Evolutionary conservation across 2,888 invertebrate species (phyloP).

Genomic region (Orgyia antiqua): DNA sequence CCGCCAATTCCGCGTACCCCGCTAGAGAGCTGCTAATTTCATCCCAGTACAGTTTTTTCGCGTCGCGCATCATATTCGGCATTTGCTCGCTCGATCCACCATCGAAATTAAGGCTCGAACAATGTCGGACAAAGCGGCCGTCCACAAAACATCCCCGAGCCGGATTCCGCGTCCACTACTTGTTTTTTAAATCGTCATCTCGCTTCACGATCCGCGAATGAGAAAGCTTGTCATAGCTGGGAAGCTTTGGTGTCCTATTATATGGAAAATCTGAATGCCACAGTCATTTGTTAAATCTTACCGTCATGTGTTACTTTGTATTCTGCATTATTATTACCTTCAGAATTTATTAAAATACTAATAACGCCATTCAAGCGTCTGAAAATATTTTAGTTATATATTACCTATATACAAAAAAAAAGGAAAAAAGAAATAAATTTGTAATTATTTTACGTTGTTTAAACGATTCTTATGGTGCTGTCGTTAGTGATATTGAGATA

Average conservation of each 20-base stretch:
- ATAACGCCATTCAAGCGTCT: too few species aligned
- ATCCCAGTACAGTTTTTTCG: conserved; percentile 71
- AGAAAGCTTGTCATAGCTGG: conserved; percentile 75
- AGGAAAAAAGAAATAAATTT: too few species aligned
- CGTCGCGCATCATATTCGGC: conserved; percentile 77
- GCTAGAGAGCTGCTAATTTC: conserved; percentile 77
- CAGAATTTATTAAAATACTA: too few species aligned
- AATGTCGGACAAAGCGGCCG: conserved; percentile 78
- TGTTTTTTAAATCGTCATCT: conserved; percentile 70
- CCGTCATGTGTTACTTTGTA: conserved; percentile 17
- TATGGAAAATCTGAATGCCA: conserved; percentile 67
- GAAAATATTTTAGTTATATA: too few species aligned
- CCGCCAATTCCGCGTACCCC: conserved; percentile 74
- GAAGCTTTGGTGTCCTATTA: conserved; percentile 70
- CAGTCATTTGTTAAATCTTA: conserved; percentile 43
- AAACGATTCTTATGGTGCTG: too few species aligned
- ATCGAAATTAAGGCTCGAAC: conserved; percentile 76
- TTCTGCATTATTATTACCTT: conserved; percentile 22
- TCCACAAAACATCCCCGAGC: conserved; percentile 72
- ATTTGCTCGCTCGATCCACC: conserved; percentile 73
- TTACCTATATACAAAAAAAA: too few species aligned
- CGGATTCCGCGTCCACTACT: conserved; percentile 68
- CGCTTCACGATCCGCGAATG: conserved; percentile 69
- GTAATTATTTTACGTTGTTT: too few species aligned
- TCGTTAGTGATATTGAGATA: too few species aligned